These are phyloP conservation scores for Heteronetta atricapilla DNA, from an alignment of 2,113 vertebrate species.

Conservation along the genomic window DNA sequence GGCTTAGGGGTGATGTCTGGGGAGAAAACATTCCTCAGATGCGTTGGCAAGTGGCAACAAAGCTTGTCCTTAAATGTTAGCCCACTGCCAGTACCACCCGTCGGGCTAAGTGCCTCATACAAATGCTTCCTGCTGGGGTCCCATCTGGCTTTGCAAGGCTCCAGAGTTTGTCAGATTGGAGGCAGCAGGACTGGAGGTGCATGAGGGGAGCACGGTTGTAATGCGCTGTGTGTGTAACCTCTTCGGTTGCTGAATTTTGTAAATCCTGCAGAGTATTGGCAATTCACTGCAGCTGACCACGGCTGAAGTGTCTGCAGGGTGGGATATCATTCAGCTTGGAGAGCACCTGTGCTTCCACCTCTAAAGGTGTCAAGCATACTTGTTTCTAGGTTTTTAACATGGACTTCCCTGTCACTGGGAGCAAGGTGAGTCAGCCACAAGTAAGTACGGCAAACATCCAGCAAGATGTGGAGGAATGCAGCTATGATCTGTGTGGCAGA, in stretches of 20 bases:
- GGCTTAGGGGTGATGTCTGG: not conserved
- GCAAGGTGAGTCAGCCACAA: not conserved
- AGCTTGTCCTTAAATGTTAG: not conserved
- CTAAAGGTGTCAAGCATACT: not conserved
- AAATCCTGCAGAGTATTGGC: not conserved
- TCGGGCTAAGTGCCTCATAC: not conserved
- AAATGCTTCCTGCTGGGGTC: not conserved
- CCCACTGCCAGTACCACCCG: not conserved
- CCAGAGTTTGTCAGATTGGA: not conserved
- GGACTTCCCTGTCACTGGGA: not conserved
- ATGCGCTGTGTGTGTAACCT: not conserved
- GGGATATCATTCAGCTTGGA: not conserved
- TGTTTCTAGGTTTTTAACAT: not conserved
- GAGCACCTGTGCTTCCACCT: not conserved
- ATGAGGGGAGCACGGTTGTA: not conserved
- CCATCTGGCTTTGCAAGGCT: not conserved
- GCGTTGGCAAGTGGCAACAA: not conserved
- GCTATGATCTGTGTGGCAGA: not conserved
- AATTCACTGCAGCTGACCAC: fast-evolving
- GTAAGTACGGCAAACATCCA: not conserved
- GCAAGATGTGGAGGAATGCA: not conserved
- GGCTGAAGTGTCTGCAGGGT: not conserved
- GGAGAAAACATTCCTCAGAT: not conserved
- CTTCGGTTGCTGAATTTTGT: not conserved
- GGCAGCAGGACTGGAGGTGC: not conserved